A percentile compares a stretch with the other conserved stretches of the same genome.
phyloP scores from a whole-genome alignment of 1,140 invertebrate species.

The Lordiphosa stackelbergi region DNA sequence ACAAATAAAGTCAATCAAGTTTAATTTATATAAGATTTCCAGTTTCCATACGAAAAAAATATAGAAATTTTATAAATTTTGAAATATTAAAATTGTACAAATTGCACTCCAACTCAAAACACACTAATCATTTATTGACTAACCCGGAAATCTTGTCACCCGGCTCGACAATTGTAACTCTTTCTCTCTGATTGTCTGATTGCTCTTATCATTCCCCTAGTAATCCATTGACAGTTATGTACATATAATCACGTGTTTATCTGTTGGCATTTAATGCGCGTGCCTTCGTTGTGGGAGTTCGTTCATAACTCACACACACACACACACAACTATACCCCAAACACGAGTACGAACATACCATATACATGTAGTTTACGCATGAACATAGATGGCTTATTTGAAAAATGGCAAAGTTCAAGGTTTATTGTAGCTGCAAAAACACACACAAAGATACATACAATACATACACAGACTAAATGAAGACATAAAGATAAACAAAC shows the following conservation, averaged over 20 bases:
- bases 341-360: slow-evolving; percentile 16
- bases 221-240: slow-evolving; percentile 40
- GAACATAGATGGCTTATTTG: slow-evolving; percentile 25
- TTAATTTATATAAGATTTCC: too few relatives aligned
- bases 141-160: slow-evolving; percentile 25
- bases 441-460: slow-evolving; percentile 6
- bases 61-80: too few relatives aligned
- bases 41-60: too few relatives aligned
- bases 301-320: slow-evolving; percentile 2
- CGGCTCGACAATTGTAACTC: slow-evolving; percentile 21
- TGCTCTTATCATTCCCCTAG: slow-evolving; percentile 21
- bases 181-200: slow-evolving; percentile 5
- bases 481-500: background rate
- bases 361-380: slow-evolving; percentile 16
- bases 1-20: too few relatives aligned
- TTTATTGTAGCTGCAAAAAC: slow-evolving; percentile 27
- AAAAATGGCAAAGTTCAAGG: slow-evolving; percentile 68
- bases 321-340: slow-evolving; percentile 8
- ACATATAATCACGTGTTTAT: slow-evolving; percentile 72
- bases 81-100: too few relatives aligned
- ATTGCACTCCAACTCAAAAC: too few relatives aligned
- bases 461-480: slow-evolving; percentile 2
- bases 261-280: slow-evolving; percentile 59
- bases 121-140: background rate
- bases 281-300: slow-evolving; percentile 49